phyloP scores from a whole-genome alignment of 2,113 vertebrate species.

The Colius striatus region DNA sequence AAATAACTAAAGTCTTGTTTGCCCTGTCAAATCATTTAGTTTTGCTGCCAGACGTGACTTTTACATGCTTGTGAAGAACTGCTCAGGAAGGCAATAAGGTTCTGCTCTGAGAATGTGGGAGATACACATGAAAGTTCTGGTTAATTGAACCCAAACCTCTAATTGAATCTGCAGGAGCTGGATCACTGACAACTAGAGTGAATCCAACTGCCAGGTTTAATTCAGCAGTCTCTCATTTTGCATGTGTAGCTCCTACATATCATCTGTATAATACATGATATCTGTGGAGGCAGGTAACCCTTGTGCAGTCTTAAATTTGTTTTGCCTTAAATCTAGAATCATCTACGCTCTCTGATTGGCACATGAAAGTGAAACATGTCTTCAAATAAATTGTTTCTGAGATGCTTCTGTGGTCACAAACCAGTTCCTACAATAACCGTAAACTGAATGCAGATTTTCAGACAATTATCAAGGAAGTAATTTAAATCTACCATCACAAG shows the following conservation, averaged over 20 bases:
- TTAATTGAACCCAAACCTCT: slow-evolving; percentile 46
- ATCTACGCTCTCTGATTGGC: neutral
- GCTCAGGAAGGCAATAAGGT: neutral
- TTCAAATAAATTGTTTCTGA: neutral
- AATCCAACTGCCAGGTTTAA: slow-evolving; percentile 32
- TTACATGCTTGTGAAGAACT: neutral
- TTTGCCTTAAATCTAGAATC: neutral
- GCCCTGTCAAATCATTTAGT: neutral
- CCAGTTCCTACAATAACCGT: neutral
- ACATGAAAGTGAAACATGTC: neutral
- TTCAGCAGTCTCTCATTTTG: neutral
- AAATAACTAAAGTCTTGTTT: neutral
- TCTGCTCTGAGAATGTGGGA: neutral
- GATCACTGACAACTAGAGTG: slow-evolving; percentile 18
- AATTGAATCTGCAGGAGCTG: slow-evolving; percentile 44
- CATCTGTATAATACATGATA: neutral
- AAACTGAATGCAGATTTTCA: neutral
- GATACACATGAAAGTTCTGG: slow-evolving; percentile 6
- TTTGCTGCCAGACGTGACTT: neutral
- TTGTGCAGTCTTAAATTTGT: neutral
- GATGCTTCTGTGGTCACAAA: neutral
- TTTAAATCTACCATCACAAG: neutral
- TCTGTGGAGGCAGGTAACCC: neutral
- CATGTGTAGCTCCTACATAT: neutral
- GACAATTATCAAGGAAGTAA: neutral